phyloP scores from a whole-genome alignment of 2,888 invertebrate genomes.

The Nesidiocoris tenuis region DNA sequence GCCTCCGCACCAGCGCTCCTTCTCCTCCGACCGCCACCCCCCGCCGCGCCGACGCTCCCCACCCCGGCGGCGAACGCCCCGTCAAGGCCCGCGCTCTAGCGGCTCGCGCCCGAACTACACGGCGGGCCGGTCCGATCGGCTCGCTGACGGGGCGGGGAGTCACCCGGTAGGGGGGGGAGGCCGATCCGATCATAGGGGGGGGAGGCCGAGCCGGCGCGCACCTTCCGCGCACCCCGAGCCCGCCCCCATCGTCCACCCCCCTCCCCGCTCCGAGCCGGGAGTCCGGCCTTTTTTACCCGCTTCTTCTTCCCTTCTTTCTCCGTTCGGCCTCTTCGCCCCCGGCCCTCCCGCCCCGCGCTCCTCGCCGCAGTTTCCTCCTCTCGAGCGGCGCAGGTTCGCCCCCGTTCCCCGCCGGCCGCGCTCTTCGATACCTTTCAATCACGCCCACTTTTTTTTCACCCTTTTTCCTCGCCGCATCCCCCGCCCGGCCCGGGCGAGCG shows the following conservation, averaged over 20 bases:
- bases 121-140: not conserved
- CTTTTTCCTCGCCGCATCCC: constrained; percentile 33
- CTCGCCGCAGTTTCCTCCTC: constrained; percentile 12
- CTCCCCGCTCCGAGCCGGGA: constrained; percentile 21
- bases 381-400: constrained; percentile 39
- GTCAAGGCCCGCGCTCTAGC: constrained; percentile 28
- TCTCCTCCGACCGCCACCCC: constrained; percentile 7
- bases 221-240: constrained; percentile 44
- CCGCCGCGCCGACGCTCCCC: constrained; percentile 4
- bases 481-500: not conserved
- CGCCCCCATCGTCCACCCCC: constrained; percentile 20
- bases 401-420: constrained; percentile 5
- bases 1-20: constrained; percentile 7
- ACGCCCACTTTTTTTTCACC: constrained; percentile 44
- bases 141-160: not conserved
- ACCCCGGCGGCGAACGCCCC: constrained; percentile 2
- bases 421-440: constrained; percentile 46
- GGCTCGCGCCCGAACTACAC: constrained; percentile 1
- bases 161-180: not conserved
- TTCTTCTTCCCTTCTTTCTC: constrained; percentile 22
- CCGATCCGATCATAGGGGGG: not conserved
- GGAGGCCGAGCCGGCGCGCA: constrained; percentile 25
- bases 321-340: constrained; percentile 41
- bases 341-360: constrained; percentile 10
- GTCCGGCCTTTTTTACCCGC: constrained; percentile 21